Evolutionary conservation across 2,113 vertebrate species (phyloP).

Genomic region (Prinia subflava): DNA sequence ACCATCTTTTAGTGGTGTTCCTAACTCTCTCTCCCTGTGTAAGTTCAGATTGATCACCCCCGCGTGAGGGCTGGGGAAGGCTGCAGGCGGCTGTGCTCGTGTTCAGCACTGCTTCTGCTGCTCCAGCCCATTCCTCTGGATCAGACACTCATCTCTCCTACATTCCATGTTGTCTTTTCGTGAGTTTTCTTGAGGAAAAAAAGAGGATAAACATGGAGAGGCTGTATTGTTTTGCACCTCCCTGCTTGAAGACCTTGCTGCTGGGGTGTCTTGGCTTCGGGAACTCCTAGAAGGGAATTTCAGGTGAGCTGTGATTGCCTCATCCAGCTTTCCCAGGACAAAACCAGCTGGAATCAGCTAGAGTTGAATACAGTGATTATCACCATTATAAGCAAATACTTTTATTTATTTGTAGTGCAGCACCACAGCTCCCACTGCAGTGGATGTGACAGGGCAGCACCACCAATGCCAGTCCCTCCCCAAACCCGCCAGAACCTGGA

Average conservation of each 20-base stretch:
- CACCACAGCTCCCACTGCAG: no score
- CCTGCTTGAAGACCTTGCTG: not conserved
- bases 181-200: not conserved
- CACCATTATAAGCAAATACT: not conserved
- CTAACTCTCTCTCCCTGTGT: not conserved
- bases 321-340: not conserved
- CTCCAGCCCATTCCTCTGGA: not conserved
- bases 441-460: not conserved
- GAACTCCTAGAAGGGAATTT: not conserved
- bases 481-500: not conserved
- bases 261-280: accelerated
- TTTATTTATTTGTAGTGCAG: not conserved
- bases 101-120: not conserved
- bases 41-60: not conserved
- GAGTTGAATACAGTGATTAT: not conserved
- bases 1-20: not conserved
- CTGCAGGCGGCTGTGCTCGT: not conserved
- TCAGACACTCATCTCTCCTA: not conserved
- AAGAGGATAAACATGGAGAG: not conserved
- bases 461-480: not conserved
- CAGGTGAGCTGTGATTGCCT: not conserved
- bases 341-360: not conserved
- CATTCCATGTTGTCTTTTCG: not conserved
- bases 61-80: not conserved
- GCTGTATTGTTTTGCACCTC: not conserved